Conservation (phyloP, 2,888 invertebrate species). For the Bellardia bayeri region DNA sequence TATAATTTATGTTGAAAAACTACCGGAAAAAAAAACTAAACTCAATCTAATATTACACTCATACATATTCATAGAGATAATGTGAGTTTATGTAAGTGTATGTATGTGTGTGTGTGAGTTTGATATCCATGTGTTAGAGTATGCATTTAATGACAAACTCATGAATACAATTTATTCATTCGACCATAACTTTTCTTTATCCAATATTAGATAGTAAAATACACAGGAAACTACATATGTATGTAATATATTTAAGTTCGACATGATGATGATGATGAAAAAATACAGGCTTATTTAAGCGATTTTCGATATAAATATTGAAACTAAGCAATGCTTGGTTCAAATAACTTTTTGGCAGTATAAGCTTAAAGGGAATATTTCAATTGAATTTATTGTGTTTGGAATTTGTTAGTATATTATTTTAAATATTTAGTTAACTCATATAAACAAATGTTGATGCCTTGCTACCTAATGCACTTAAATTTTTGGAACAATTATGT, state of each 20-base stretch:
- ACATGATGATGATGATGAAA: slow-evolving; percentile 9
- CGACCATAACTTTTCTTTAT: slow-evolving; percentile 45
- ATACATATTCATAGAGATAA: slow-evolving; percentile 47
- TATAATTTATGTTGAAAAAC: slow-evolving; percentile 51
- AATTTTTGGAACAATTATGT: too few species aligned
- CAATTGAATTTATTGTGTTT: too few species aligned
- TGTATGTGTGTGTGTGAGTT: not conserved
- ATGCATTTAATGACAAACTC: slow-evolving; percentile 46
- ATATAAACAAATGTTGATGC: too few species aligned
- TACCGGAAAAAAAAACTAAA: slow-evolving; percentile 20
- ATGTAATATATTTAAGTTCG: not conserved
- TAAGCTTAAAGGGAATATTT: too few species aligned
- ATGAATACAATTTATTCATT: slow-evolving; percentile 42
- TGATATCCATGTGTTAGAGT: not conserved
- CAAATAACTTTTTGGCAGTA: not conserved
- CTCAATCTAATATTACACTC: slow-evolving; percentile 2
- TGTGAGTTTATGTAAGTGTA: not conserved
- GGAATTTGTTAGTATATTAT: too few species aligned
- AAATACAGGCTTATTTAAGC: not conserved
- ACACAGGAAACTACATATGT: slow-evolving; percentile 17
- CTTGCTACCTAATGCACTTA: too few species aligned
- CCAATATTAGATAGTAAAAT: slow-evolving; percentile 37
- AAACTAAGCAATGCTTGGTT: not conserved
- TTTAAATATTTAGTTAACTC: too few species aligned
- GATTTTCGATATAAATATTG: not conserved